These are phyloP conservation scores for Rosalia funebris DNA, from an alignment of 2,888 invertebrate genomes.

Conservation along the genomic window DNA sequence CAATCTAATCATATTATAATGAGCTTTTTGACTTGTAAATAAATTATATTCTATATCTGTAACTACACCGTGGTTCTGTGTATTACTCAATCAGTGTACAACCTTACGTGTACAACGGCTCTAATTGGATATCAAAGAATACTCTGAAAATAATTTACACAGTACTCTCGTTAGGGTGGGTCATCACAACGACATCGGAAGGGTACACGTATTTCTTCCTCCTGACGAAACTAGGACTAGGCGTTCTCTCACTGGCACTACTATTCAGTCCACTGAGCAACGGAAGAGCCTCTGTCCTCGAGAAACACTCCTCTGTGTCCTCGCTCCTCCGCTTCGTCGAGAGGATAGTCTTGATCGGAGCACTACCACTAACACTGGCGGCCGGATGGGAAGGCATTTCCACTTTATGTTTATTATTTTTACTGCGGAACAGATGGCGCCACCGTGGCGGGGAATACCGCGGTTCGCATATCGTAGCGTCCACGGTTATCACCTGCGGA, in stretches of 20 bases:
- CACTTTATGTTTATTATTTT: conserved; percentile 36
- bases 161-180: conserved; percentile 67
- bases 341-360: conserved; percentile 47
- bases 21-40: too few species aligned
- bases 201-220: conserved; percentile 74
- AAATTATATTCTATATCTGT: too few species aligned
- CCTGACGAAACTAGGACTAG: conserved; percentile 69
- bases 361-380: conserved; percentile 27
- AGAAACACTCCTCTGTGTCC: conserved; percentile 44
- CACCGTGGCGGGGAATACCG: conserved; percentile 46
- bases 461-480: conserved; percentile 38
- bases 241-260: conserved; percentile 56
- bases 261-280: conserved; percentile 67
- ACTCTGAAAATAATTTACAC: conserved; percentile 60
- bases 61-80: too few species aligned
- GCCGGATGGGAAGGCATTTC: conserved; percentile 36
- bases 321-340: conserved; percentile 38
- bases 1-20: too few species aligned
- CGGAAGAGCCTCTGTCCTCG: conserved; percentile 68
- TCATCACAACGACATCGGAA: conserved; percentile 62
- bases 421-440: conserved; percentile 49
- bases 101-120: too few species aligned
- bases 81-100: too few species aligned
- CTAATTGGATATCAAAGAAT: too few species aligned
- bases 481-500: conserved; percentile 57